Base-by-base conservation (phyloP, 2,113 vertebrate species). In the Casuarius casuarius region DNA sequence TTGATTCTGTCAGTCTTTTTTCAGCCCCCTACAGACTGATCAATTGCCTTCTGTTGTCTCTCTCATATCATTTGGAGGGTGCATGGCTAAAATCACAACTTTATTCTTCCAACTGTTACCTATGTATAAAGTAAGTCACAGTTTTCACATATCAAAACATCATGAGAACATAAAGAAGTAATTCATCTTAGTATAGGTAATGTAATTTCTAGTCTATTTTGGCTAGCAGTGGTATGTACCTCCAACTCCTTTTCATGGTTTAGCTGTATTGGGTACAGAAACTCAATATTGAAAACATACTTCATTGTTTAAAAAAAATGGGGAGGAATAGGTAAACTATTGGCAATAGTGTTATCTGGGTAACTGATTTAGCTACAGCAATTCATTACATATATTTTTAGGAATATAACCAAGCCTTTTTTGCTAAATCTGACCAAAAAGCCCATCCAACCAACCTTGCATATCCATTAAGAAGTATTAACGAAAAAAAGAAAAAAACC, bases 231-330 rank as follows among this genome's bases (percentile, higher is more conserved):
- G 16, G 12, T 29, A 49, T 9, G n/a, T 29, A 63, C 19, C 15
- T 76, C 21, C 29, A 72, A 56, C 0, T 3, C 6, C 48, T 83
- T 63, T 68, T 79, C 14, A 91, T 48, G 28, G 20, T 54, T 61
- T 48, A 65, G 26, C 67, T n/a, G 5, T 28, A 59, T 4, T 33
- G n/a, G 14, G 26, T 40, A 58, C 5, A 48, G 67, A 87, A 0
- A 0, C 7, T 1, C 6, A 12, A 38, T 2, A 81, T 0, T 7
- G 5, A 22, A 84, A 94, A 56, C 2, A 4, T 5, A 10, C 0
- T 0, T 5, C 17, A 22, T 8, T 21, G 7, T 23, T 10, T 15
- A 26, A 56, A 74, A 65, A 40, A 54, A 12, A 29, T 9, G 9
- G 17, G 3, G 7, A 40, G 38, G 35, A 56, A 51, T 0, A 63